Percentiles rank a stretch among this genome's conserved stretches.
Evolutionary conservation across 2,113 vertebrate species (phyloP).

Genomic region (Gnathonemus echidnorhynchus): DNA sequence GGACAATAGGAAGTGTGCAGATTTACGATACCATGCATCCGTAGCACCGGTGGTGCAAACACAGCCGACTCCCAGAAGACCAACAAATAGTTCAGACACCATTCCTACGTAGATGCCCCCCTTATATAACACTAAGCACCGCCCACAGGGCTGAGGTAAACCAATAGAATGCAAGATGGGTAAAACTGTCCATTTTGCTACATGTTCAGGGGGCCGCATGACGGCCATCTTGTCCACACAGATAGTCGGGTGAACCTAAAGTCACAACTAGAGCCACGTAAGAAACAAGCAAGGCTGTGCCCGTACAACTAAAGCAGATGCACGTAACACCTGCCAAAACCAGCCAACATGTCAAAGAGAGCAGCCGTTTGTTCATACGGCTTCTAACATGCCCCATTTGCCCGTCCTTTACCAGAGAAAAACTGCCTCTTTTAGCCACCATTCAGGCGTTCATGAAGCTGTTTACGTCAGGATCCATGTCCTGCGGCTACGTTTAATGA

Average conservation of each 20-base stretch:
- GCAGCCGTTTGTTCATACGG: neutral
- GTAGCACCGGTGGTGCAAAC: neutral
- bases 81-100: neutral
- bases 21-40: neutral
- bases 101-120: neutral
- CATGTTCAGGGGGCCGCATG: neutral
- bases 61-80: neutral
- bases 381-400: neutral
- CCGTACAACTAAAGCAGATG: neutral
- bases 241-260: neutral
- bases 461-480: neutral
- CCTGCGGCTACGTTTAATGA: neutral
- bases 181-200: neutral
- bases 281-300: neutral
- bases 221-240: neutral
- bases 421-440: neutral
- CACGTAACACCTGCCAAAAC: neutral
- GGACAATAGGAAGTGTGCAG: neutral
- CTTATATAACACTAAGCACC: neutral
- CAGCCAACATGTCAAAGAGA: neutral
- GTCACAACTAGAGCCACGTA: neutral
- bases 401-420: neutral
- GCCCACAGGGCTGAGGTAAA: neutral
- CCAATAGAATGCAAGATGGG: neutral
- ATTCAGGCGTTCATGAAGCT: neutral